Evolutionary conservation across 2,888 invertebrate species (phyloP).

Genomic region (Cantharis lateralis): DNA sequence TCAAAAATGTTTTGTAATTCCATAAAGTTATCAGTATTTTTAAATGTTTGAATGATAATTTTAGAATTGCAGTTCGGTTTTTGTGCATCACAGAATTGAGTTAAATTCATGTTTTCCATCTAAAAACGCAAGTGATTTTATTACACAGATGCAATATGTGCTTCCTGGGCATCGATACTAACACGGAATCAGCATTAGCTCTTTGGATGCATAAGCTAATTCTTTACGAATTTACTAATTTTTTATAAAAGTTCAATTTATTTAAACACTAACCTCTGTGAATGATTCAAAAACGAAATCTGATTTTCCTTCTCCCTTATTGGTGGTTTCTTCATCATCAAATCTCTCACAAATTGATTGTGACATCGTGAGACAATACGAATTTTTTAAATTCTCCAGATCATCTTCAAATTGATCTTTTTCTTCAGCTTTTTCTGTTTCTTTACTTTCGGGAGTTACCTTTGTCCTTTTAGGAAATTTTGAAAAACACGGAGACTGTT

Average conservation of each 20-base stretch:
- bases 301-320: constrained; percentile 38
- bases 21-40: constrained; percentile 72
- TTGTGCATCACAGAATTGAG: constrained; percentile 59
- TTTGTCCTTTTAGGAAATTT: constrained; percentile 16
- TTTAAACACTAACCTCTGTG: constrained; percentile 57
- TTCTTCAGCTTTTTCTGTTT: constrained; percentile 25
- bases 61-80: constrained; percentile 62
- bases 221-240: no score
- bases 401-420: constrained; percentile 51
- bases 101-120: constrained; percentile 71
- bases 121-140: constrained; percentile 46
- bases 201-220: no score
- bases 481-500: constrained; percentile 43
- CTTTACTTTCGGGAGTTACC: constrained; percentile 30
- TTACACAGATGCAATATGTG: no score
- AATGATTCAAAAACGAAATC: constrained; percentile 64
- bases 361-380: constrained; percentile 73
- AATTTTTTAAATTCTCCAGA: constrained; percentile 60
- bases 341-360: constrained; percentile 53
- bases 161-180: no score
- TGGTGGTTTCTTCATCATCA: constrained; percentile 29
- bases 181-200: no score
- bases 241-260: no score
- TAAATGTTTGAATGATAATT: constrained; percentile 78
- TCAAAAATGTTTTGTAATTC: constrained; percentile 73